Conservation (phyloP, 1,140 invertebrate species). For the Zophobas atratus region DNA sequence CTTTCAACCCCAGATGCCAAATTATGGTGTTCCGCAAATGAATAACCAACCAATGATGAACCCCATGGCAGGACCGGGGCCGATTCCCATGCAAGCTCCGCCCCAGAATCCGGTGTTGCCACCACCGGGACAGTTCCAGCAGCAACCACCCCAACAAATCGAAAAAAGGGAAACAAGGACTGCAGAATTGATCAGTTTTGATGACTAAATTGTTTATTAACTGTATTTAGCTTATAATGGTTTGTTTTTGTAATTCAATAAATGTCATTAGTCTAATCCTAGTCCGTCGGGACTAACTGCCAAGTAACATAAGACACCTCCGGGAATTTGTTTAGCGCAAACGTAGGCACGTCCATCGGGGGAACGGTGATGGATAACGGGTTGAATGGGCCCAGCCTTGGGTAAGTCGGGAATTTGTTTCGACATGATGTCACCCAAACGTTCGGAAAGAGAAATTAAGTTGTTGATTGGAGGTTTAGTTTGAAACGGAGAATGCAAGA, state of each 20-base stretch:
- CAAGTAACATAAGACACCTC: conserved; percentile 71
- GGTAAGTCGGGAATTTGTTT: conserved; percentile 67
- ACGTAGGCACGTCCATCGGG: conserved; percentile 70
- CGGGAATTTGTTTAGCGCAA: conserved; percentile 68
- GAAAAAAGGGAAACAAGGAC: conserved; percentile 68
- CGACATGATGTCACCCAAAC: conserved; percentile 66
- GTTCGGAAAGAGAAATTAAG: conserved; percentile 65
- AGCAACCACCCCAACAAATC: conserved; percentile 58
- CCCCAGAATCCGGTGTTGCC: conserved; percentile 52
- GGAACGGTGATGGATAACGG: conserved; percentile 68
- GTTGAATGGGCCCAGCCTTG: conserved; percentile 68
- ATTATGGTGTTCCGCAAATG: conserved; percentile 17
- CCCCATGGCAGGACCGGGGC: conserved; percentile 51
- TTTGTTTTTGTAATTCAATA: conserved; percentile 35
- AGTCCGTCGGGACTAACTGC: conserved; percentile 69
- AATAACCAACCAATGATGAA: conserved; percentile 17
- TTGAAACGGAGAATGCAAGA: conserved; percentile 68
- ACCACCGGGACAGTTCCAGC: conserved; percentile 64
- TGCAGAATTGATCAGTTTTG: conserved; percentile 82
- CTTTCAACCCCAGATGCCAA: conserved; percentile 15
- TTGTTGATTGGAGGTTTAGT: conserved; percentile 64
- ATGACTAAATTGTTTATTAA: conserved; percentile 72
- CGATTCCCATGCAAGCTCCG: conserved; percentile 56
- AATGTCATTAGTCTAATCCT: conserved; percentile 31
- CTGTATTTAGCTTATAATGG: conserved; percentile 6